Base-by-base conservation (phyloP, 2,888 invertebrate species). In the Polyploca ridens region DNA sequence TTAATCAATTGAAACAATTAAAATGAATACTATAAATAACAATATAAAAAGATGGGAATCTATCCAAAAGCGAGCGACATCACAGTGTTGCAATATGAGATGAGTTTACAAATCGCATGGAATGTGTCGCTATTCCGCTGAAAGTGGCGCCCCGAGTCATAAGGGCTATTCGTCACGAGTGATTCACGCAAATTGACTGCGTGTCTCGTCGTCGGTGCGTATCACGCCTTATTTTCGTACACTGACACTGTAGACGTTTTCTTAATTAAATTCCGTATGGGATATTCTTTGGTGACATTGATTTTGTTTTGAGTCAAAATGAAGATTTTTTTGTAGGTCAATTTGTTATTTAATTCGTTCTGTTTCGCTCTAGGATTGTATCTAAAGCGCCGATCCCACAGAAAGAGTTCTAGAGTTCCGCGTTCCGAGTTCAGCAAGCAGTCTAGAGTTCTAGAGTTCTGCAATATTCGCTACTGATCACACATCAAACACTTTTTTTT, bases 211-310 rank as follows among this genome's bases (percentile, higher is more conserved):
- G 62, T 62, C 33, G 63, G 69, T 71, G 70, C 49, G 69, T 64
- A 69, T 64, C 67, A 65, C 63, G 63, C 69, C 70, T 71, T 74
- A 79, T 71, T 74, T 72, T 64, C 60, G 63, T 65, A 67, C 64
- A 61, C 59, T 54, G 54, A 54, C 54, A 19, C 16, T 19, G 54
- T 14, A 35, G 59, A 54, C 54, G 54, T 54, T 54, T 54, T 19
- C 10, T 54, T 54, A 54, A 54, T 54, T 54, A 54, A 54, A 54
- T 54, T 54, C 19, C 19, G 16, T 19, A 19, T n/a, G 54, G 10
- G 54, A 54, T 19, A 54, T 54, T 54, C 54, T 54, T 10, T 19
- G 8, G 10, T 19, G 19, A 16, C 16, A 54, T 19, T 8, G 16
- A 46, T 46, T 41, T 41, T 10, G 41, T 41, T 11, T 8, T 41